Percentiles rank a stretch among this genome's conserved stretches.
Conservation (phyloP, 1,140 invertebrate genomes). For the Pseudomyrmex pallidus region DNA sequence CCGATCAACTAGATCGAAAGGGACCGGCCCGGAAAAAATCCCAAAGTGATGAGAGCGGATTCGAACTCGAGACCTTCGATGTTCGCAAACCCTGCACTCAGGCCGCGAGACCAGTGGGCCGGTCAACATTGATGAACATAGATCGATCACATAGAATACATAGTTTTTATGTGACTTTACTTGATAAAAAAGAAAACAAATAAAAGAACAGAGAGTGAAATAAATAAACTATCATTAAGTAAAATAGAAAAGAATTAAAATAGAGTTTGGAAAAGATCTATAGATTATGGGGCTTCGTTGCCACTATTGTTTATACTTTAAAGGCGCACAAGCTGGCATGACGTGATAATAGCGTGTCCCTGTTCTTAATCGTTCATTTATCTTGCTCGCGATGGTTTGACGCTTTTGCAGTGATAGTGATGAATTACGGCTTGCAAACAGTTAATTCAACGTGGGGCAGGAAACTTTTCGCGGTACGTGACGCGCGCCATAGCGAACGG, state of each 20-base stretch:
- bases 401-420: conserved; percentile 9
- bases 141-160: no score
- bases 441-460: conserved; percentile 69
- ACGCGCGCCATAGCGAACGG: conserved; percentile 57
- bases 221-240: not conserved
- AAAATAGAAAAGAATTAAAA: not conserved
- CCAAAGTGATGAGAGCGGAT: no score
- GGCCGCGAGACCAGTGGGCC: no score
- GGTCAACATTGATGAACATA: no score
- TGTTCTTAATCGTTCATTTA: conserved; percentile 45
- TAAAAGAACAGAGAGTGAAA: no score
- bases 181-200: no score
- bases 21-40: no score
- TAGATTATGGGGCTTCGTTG: not conserved
- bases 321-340: not conserved
- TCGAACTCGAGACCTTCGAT: no score
- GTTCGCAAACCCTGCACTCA: no score
- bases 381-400: conserved; percentile 38
- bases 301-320: conserved; percentile 11
- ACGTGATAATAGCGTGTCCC: conserved; percentile 32
- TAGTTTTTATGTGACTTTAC: no score
- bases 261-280: not conserved
- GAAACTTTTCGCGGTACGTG: conserved; percentile 72
- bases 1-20: no score
- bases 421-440: conserved; percentile 49